Evolutionary conservation across 2,113 vertebrate genomes (phyloP).

Genomic region (Columbina picui): DNA sequence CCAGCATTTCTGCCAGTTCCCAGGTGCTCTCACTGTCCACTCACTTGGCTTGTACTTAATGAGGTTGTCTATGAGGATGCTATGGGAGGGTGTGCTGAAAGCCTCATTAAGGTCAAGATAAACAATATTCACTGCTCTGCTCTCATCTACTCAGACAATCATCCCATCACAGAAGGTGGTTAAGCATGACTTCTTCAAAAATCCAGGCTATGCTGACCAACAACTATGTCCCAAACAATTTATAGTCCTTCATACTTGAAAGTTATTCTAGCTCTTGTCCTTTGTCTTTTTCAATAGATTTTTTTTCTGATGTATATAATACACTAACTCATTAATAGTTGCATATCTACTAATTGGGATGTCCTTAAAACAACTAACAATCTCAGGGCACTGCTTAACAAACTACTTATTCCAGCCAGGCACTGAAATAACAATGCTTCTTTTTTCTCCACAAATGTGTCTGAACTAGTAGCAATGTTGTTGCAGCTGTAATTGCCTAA

Average conservation of each 20-base stretch:
- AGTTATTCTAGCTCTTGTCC: neutral
- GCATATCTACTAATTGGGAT: neutral
- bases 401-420: conserved; percentile 3
- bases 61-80: neutral
- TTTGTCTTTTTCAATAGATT: neutral
- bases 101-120: neutral
- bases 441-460: conserved; percentile 4
- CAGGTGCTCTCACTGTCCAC: rapidly evolving
- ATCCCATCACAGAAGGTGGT: neutral
- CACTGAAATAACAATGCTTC: conserved; percentile 38
- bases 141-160: neutral
- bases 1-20: neutral
- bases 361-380: conserved; percentile 10
- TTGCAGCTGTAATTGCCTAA: conserved; percentile 50
- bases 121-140: neutral
- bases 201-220: neutral
- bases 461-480: neutral
- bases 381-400: neutral
- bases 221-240: neutral
- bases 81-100: rapidly evolving
- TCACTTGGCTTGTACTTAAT: neutral
- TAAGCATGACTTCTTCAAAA: neutral
- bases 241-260: neutral
- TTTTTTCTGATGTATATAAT: neutral
- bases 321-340: neutral